phyloP scores from a whole-genome alignment of 2,888 invertebrate genomes.

The Formica aserva region DNA sequence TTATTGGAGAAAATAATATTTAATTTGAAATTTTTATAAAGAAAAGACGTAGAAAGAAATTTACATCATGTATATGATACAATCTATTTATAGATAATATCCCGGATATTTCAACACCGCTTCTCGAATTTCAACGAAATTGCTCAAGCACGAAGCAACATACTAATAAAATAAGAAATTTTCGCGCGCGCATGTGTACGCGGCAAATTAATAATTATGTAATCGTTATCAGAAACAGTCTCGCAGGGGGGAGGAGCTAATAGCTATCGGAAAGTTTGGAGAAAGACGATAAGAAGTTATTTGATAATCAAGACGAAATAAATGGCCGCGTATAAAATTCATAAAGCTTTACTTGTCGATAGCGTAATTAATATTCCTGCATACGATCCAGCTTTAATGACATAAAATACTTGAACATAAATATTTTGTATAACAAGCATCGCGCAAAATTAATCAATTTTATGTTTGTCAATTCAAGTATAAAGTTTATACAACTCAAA shows the following conservation, averaged over 20 bases:
- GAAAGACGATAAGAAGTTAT: slow-evolving; percentile 51
- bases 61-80: not conserved
- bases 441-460: not conserved
- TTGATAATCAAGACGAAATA: slow-evolving; percentile 28
- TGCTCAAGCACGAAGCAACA: not conserved
- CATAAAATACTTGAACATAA: not conserved
- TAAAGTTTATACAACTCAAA: not conserved
- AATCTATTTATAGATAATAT: slow-evolving; percentile 38
- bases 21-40: not conserved
- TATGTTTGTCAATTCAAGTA: not conserved
- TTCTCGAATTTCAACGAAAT: slow-evolving; percentile 29
- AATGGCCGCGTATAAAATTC: not conserved
- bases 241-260: not conserved
- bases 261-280: not conserved
- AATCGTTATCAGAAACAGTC: slow-evolving; percentile 27
- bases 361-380: not conserved
- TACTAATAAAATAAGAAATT: not conserved
- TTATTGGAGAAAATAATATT: not conserved
- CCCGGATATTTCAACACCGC: not conserved
- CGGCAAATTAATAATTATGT: slow-evolving; percentile 37
- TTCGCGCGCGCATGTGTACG: not conserved
- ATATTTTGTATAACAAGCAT: not conserved
- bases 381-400: not conserved
- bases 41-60: not conserved
- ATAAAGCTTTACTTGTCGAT: not conserved